Evolutionary conservation across 2,888 invertebrate genomes (phyloP).

Genomic region (Diaperis boleti): DNA sequence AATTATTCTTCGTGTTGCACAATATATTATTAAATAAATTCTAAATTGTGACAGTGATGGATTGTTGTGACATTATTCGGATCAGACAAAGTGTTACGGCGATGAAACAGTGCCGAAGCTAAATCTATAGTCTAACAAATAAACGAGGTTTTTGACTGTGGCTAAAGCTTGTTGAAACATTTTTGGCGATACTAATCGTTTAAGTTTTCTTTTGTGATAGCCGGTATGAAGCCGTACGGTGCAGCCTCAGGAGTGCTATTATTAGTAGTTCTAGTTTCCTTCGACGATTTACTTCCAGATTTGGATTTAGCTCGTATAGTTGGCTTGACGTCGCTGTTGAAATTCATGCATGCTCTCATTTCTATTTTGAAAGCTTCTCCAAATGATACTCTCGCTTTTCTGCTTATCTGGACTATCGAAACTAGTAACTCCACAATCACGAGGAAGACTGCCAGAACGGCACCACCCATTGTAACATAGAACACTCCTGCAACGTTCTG

Average conservation of each 20-base stretch:
- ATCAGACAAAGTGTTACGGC: too few relatives aligned
- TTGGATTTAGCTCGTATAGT: constrained; percentile 21
- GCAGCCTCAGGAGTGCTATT: background rate
- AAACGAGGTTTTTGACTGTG: too few relatives aligned
- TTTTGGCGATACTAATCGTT: background rate
- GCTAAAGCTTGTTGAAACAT: too few relatives aligned
- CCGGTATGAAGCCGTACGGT: constrained; percentile 32
- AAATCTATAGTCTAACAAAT: too few relatives aligned
- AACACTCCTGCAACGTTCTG: constrained; percentile 87
- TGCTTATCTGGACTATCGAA: constrained; percentile 25
- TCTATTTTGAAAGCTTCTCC: constrained; percentile 38
- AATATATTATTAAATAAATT: constrained; percentile 22
- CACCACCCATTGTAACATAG: constrained; percentile 78
- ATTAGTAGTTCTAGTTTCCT: background rate
- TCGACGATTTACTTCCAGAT: constrained; percentile 26
- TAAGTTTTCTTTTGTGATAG: constrained; percentile 17
- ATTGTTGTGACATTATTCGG: constrained; percentile 26
- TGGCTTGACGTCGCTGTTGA: constrained; percentile 45
- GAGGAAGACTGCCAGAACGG: constrained; percentile 71
- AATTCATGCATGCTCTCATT: constrained; percentile 42
- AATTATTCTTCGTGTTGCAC: constrained; percentile 18
- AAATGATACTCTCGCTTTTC: constrained; percentile 37
- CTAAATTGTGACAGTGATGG: constrained; percentile 14
- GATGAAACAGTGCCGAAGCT: too few relatives aligned
- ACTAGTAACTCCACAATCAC: constrained; percentile 34